phyloP scores from a whole-genome alignment of 2,113 vertebrate genomes.

The Sceloporus undulatus region DNA sequence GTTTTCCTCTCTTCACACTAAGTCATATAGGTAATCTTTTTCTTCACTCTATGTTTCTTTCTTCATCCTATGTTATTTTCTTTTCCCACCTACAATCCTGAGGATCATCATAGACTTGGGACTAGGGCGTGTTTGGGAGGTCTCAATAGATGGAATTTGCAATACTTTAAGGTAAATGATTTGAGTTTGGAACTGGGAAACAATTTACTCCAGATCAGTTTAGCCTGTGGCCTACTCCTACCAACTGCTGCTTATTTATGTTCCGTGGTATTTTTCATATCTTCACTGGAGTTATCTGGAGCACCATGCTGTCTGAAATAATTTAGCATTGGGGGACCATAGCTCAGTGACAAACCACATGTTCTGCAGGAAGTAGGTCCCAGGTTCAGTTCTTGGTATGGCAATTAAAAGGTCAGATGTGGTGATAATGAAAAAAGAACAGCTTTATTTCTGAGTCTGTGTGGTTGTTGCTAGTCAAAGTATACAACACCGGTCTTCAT shows the following conservation, averaged over 20 bases:
- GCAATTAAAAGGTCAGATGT: constrained; percentile 5
- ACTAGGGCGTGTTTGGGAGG: neutral
- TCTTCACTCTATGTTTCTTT: neutral
- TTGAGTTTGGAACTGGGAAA: neutral
- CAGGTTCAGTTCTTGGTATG: neutral
- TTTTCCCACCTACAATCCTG: neutral
- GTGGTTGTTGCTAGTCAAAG: neutral
- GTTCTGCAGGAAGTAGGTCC: neutral
- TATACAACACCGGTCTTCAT: neutral
- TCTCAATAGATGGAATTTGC: neutral
- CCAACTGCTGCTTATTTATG: neutral
- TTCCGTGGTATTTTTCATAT: neutral
- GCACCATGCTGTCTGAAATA: neutral
- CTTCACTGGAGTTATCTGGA: neutral
- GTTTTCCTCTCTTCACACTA: neutral
- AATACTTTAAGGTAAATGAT: neutral
- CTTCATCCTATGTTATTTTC: neutral
- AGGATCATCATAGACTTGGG: neutral
- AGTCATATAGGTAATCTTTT: no score
- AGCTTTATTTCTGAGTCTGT: neutral
- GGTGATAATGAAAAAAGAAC: no score
- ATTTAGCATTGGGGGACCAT: neutral
- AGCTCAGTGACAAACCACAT: constrained; percentile 1
- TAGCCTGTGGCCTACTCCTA: neutral
- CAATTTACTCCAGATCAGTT: neutral